These are phyloP conservation scores for Cerceris rybyensis DNA, from an alignment of 2,888 invertebrate species.

Conservation along the genomic window DNA sequence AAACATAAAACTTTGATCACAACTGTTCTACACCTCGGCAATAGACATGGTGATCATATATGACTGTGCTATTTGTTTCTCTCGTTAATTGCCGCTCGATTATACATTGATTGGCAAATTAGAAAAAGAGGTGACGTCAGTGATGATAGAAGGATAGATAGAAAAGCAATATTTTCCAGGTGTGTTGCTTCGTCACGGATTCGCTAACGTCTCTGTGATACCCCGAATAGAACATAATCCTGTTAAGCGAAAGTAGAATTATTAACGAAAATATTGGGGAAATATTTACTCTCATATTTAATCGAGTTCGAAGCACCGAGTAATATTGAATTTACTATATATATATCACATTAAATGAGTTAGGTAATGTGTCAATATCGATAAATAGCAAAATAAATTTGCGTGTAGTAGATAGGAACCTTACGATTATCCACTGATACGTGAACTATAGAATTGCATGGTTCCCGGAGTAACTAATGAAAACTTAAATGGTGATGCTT, in stretches of 20 bases:
- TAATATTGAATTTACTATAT: conserved; percentile 17
- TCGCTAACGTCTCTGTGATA: conserved; percentile 6
- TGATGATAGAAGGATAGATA: conserved; percentile 47
- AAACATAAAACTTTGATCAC: conserved; percentile 87
- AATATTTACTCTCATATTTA: not conserved
- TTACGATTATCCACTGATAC: conserved; percentile 39
- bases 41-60: conserved; percentile 35
- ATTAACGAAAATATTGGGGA: not conserved
- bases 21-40: conserved; percentile 83
- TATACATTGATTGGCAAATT: conserved; percentile 39
- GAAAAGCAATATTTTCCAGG: conserved; percentile 64
- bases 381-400: conserved; percentile 23
- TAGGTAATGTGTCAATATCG: conserved; percentile 2
- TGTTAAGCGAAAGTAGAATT: not conserved
- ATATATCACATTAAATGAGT: no score
- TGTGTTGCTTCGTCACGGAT: conserved; percentile 75
- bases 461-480: conserved; percentile 40
- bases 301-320: not conserved
- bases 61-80: conserved; percentile 73
- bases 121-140: conserved; percentile 37
- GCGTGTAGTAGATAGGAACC: conserved; percentile 38
- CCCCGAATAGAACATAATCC: no score
- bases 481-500: conserved; percentile 49
- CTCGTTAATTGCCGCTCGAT: conserved; percentile 47
- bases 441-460: conserved; percentile 13